These are phyloP conservation scores for Dicycla oo DNA, from an alignment of 2,888 invertebrate genomes.

Conservation along the genomic window DNA sequence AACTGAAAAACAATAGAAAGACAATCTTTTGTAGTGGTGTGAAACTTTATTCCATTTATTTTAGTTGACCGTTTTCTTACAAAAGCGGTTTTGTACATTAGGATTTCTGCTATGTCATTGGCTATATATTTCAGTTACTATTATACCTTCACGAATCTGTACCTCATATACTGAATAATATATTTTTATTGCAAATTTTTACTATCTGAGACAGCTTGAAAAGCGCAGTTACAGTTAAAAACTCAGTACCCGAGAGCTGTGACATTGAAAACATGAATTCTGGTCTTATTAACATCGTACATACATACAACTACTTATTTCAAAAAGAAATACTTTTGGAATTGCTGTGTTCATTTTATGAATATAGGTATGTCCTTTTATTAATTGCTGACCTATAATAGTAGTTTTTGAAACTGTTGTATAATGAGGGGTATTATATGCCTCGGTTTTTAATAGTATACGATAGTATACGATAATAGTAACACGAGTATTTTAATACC, in stretches of 20 bases:
- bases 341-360: too few relatives aligned
- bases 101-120: not conserved
- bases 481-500: too few relatives aligned
- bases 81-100: not conserved
- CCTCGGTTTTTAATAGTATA: too few relatives aligned
- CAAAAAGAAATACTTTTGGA: too few relatives aligned
- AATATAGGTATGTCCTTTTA: too few relatives aligned
- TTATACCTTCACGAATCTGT: not conserved
- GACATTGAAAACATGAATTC: not conserved
- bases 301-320: too few relatives aligned
- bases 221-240: not conserved
- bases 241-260: not conserved
- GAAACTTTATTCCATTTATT: constrained; percentile 36
- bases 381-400: too few relatives aligned
- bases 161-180: not conserved
- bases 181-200: not conserved
- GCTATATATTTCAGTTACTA: not conserved
- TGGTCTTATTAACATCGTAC: too few relatives aligned
- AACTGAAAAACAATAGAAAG: constrained; percentile 45
- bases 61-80: not conserved
- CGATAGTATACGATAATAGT: too few relatives aligned
- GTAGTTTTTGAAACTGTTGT: too few relatives aligned
- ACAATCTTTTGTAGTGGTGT: constrained; percentile 45
- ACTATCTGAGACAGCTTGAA: not conserved
- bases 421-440: too few relatives aligned